Evolutionary conservation across 2,888 invertebrate genomes (phyloP).

Genomic region (Athripsodes cinereus): DNA sequence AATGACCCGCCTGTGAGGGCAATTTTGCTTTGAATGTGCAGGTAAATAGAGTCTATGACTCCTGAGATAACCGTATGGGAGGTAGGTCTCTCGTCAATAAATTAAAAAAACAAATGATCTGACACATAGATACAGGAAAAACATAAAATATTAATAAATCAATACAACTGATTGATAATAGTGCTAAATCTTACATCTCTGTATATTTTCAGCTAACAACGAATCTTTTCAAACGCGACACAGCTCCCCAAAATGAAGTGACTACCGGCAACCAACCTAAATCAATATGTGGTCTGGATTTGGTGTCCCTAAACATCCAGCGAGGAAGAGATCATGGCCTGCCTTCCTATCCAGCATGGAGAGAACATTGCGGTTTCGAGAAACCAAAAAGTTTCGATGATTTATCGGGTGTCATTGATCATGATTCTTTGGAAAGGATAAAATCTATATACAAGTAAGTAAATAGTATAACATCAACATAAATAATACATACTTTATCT

Average conservation of each 20-base stretch:
- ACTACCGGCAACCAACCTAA: neutral
- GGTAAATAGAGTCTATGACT: too few species aligned
- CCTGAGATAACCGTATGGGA: too few species aligned
- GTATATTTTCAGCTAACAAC: conserved; percentile 51
- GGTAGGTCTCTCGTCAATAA: too few species aligned
- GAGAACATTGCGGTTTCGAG: conserved; percentile 67
- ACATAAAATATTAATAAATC: too few species aligned
- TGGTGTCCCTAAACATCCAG: conserved; percentile 84
- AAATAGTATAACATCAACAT: too few species aligned
- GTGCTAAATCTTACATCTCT: too few species aligned
- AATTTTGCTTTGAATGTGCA: too few species aligned
- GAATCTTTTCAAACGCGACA: conserved; percentile 57
- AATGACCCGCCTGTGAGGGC: too few species aligned
- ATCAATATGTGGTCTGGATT: conserved; percentile 67
- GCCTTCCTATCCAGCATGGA: conserved; percentile 70
- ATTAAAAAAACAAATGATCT: too few species aligned
- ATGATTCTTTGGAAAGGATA: conserved; percentile 56
- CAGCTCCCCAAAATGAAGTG: neutral
- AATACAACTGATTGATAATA: neutral
- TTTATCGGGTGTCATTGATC: conserved; percentile 58
- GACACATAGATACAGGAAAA: too few species aligned
- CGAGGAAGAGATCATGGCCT: conserved; percentile 85
- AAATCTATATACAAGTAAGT: conserved; percentile 58
- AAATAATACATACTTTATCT: too few species aligned
- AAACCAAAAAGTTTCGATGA: conserved; percentile 58